Conservation (phyloP, 1,140 invertebrate species). For the Drosophila albomicans region DNA sequence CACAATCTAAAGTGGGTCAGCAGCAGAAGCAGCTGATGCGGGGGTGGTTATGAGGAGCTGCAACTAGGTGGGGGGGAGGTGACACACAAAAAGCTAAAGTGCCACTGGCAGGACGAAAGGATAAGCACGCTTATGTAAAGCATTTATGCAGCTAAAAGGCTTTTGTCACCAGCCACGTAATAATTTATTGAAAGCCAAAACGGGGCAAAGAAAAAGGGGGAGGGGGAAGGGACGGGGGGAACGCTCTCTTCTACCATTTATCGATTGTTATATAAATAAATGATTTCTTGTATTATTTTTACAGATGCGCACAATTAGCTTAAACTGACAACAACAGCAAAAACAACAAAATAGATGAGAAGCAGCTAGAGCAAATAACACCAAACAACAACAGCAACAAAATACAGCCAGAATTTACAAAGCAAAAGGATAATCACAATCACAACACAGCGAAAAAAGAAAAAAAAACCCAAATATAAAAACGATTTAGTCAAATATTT, state of each 20-base stretch:
- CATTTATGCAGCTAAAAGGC: conserved; percentile 59
- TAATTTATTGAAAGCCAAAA: conserved; percentile 65
- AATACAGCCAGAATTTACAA: conserved; percentile 73
- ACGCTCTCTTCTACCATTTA: background rate
- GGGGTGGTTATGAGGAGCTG: conserved; percentile 2
- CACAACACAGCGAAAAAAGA: conserved; percentile 65
- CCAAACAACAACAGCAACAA: conserved; percentile 29
- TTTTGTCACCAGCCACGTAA: conserved; percentile 50
- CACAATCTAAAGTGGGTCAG: conserved; percentile 71
- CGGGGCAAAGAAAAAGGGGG: too few species aligned
- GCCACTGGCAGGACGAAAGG: conserved; percentile 14
- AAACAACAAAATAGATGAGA: conserved; percentile 51
- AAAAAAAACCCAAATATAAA: conserved; percentile 29
- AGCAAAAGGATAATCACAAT: conserved; percentile 80
- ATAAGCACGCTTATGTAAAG: conserved; percentile 37
- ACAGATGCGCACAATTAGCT: conserved; percentile 79
- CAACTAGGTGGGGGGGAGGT: conserved; percentile 15
- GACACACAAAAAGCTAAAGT: conserved; percentile 35
- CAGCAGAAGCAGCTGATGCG: conserved; percentile 15
- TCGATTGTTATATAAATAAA: conserved; percentile 15
- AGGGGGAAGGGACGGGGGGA: too few species aligned
- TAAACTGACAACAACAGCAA: conserved; percentile 55
- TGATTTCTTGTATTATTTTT: conserved; percentile 1
- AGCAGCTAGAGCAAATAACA: conserved; percentile 25
- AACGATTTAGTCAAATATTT: conserved; percentile 42